phyloP scores from a whole-genome alignment of 2,797 vertebrate species.

The Hippocampus kuda region DNA sequence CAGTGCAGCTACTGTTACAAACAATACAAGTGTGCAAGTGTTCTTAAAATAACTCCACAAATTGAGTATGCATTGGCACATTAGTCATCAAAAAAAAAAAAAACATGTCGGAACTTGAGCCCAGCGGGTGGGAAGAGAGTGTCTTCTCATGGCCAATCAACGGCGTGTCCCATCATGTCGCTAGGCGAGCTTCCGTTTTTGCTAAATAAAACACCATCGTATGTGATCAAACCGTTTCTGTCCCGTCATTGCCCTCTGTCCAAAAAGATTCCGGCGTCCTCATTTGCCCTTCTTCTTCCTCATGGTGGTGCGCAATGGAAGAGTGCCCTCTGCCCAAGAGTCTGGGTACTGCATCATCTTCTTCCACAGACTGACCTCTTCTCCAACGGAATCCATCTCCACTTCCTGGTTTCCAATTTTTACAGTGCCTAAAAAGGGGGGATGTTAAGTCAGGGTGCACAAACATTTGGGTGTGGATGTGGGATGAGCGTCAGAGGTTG shows the following conservation, averaged over 20 bases:
- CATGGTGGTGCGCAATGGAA: slow-evolving; percentile 85
- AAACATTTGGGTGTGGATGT: too few relatives aligned
- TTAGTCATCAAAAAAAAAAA: slow-evolving; percentile 13
- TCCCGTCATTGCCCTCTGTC: not conserved
- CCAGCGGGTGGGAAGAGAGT: not conserved
- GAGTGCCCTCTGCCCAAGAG: slow-evolving; percentile 92
- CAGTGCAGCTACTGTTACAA: slow-evolving; percentile 22
- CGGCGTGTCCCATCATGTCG: not conserved
- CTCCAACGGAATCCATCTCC: slow-evolving; percentile 78
- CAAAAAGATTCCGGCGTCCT: slow-evolving; percentile 28
- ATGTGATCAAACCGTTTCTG: slow-evolving; percentile 17
- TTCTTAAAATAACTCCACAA: slow-evolving; percentile 11
- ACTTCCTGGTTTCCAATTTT: slow-evolving; percentile 64
- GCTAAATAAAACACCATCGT: slow-evolving; percentile 8
- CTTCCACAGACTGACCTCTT: slow-evolving; percentile 90
- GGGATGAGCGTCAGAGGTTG: too few relatives aligned
- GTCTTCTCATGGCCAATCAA: slow-evolving; percentile 2
- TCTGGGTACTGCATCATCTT: slow-evolving; percentile 95
- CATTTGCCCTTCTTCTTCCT: slow-evolving; percentile 57
- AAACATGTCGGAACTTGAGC: slow-evolving; percentile 6
- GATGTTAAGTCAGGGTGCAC: too few relatives aligned
- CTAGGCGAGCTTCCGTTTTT: slow-evolving; percentile 7
- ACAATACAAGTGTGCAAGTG: slow-evolving; percentile 9
- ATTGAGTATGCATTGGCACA: slow-evolving; percentile 31
- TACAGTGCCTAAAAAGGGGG: slow-evolving; percentile 39